These are phyloP conservation scores for Lucifuga dentata DNA, from an alignment of 2,113 vertebrate genomes.

Conservation along the genomic window DNA sequence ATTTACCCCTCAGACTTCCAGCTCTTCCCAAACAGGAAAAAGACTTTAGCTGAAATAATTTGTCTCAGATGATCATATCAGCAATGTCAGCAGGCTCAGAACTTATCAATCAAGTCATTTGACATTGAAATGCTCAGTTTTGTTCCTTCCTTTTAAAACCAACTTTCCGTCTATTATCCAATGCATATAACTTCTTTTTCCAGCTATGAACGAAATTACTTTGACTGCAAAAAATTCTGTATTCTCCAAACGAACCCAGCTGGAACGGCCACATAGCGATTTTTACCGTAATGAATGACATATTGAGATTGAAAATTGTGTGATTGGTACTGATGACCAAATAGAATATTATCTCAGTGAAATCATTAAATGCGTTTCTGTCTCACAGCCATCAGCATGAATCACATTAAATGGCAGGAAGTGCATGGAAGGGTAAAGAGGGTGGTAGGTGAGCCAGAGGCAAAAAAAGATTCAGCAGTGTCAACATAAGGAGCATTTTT, in stretches of 20 bases:
- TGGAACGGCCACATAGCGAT: conserved; percentile 27
- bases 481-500: conserved; percentile 1
- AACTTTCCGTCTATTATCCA: too few relatives aligned
- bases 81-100: too few relatives aligned
- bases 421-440: conserved; percentile 21
- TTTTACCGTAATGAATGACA: conserved; percentile 43
- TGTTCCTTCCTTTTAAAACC: too few relatives aligned
- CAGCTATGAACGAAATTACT: conserved; percentile 1
- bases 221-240: not conserved
- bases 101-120: too few relatives aligned
- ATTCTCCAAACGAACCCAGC: conserved; percentile 15
- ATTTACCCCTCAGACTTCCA: too few relatives aligned
- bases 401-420: conserved; percentile 37
- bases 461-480: not conserved
- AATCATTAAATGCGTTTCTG: conserved; percentile 46
- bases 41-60: too few relatives aligned
- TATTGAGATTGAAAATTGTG: conserved; percentile 45
- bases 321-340: conserved; percentile 45
- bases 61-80: too few relatives aligned
- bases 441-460: not conserved
- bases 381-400: conserved; percentile 46
- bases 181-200: conserved; percentile 28
- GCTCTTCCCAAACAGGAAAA: too few relatives aligned
- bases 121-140: too few relatives aligned
- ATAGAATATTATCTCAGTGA: conserved; percentile 47